phyloP scores from a whole-genome alignment of 2,113 vertebrate species.

The Steatornis caripensis region DNA sequence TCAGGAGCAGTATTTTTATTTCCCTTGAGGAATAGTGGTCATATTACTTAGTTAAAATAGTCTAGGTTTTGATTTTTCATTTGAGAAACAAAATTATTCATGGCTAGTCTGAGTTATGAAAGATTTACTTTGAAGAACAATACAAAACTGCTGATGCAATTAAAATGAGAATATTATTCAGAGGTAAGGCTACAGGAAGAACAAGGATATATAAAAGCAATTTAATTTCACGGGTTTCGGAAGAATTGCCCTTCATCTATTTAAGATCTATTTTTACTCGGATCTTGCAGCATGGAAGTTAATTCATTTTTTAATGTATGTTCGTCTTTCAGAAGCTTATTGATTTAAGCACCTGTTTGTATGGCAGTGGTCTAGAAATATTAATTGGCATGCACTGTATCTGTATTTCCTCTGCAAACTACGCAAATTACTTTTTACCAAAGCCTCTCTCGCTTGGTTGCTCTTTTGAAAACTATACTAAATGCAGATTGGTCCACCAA shows the following conservation, averaged over 20 bases:
- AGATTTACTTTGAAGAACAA: background rate
- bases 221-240: background rate
- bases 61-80: background rate
- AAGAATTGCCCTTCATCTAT: background rate
- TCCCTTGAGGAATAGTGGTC: background rate
- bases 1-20: background rate
- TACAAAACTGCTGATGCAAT: background rate
- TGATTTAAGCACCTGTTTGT: background rate
- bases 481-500: background rate
- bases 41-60: background rate
- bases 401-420: background rate
- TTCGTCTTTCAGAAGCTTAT: background rate
- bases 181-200: background rate
- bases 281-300: background rate
- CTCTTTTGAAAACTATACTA: background rate
- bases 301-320: background rate
- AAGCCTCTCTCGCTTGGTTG: background rate
- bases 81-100: background rate
- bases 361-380: background rate
- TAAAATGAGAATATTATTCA: conserved; percentile 9
- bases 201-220: background rate
- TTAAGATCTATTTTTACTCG: conserved; percentile 11
- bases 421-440: background rate
- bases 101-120: background rate
- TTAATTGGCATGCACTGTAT: background rate